Evolutionary conservation across 2,113 vertebrate genomes (phyloP).

Genomic region (Gymnarchus niloticus): DNA sequence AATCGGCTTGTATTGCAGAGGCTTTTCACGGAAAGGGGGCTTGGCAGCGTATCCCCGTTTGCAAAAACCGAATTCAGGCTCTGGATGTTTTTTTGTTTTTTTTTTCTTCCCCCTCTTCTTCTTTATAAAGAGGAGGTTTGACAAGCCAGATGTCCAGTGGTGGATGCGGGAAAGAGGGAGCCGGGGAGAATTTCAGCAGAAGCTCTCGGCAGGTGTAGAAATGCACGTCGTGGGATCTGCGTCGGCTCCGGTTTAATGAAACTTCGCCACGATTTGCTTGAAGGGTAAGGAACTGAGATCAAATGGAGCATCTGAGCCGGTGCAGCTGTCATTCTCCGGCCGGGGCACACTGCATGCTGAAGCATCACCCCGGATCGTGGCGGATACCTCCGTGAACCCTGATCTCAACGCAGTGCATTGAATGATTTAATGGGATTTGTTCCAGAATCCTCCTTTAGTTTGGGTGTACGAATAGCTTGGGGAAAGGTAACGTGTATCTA

Average conservation of each 20-base stretch:
- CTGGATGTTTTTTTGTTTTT: too few species aligned
- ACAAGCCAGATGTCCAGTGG: neutral
- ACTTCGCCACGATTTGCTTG: conserved; percentile 54
- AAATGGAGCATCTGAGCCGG: neutral
- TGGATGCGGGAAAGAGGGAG: conserved; percentile 3
- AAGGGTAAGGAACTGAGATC: conserved; percentile 51
- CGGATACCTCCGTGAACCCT: neutral
- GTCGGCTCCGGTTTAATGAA: conserved; percentile 53
- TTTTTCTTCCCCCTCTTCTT: neutral
- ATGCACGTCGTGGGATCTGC: conserved; percentile 16
- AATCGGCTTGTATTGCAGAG: conserved; percentile 30
- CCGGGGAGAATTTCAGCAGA: conserved; percentile 16
- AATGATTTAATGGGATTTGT: neutral
- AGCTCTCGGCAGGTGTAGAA: conserved; percentile 27
- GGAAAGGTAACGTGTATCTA: neutral
- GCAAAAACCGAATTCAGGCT: neutral
- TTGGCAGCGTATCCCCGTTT: neutral
- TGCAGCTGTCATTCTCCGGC: neutral
- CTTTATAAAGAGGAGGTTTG: neutral
- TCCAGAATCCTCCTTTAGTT: neutral
- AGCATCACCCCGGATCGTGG: neutral
- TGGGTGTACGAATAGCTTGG: neutral
- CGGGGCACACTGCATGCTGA: neutral
- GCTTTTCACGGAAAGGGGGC: neutral
- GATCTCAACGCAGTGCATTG: neutral